phyloP scores from a whole-genome alignment of 2,797 vertebrate species.

The Aldrovandia affinis region DNA sequence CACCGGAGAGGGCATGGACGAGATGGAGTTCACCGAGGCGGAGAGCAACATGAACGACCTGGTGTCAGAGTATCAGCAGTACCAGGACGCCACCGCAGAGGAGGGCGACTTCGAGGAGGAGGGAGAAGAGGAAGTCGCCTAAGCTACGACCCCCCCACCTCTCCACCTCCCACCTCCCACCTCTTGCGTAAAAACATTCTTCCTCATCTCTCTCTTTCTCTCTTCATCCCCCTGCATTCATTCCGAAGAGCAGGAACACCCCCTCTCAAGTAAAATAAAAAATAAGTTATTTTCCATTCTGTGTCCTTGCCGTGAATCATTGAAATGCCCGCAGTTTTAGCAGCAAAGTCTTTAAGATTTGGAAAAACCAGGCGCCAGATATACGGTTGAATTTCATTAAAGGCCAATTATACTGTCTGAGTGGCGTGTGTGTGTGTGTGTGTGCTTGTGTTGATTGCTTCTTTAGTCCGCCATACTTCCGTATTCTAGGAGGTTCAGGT shows the following conservation, averaged over 20 bases:
- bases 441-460: slow-evolving; percentile 19
- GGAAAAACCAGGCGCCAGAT: slow-evolving; percentile 53
- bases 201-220: neutral
- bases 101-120: slow-evolving; percentile 85
- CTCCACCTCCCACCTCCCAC: neutral
- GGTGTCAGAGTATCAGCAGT: slow-evolving; percentile 91
- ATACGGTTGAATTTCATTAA: slow-evolving; percentile 49
- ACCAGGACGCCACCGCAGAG: slow-evolving; percentile 84
- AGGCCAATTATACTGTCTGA: slow-evolving; percentile 44
- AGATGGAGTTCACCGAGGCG: slow-evolving; percentile 93
- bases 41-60: slow-evolving; percentile 95
- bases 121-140: slow-evolving; percentile 85
- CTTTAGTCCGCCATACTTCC: neutral
- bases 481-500: neutral
- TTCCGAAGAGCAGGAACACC: neutral
- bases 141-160: slow-evolving; percentile 43
- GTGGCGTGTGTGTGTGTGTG: slow-evolving; percentile 34
- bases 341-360: slow-evolving; percentile 62
- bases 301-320: slow-evolving; percentile 49
- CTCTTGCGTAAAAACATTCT: slow-evolving; percentile 20
- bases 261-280: slow-evolving; percentile 21
- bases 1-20: slow-evolving; percentile 89
- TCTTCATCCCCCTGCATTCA: slow-evolving; percentile 12
- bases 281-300: slow-evolving; percentile 15
- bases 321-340: slow-evolving; percentile 56